phyloP scores from a whole-genome alignment of 1,140 invertebrate species.

The Sycophaga agraensis region DNA sequence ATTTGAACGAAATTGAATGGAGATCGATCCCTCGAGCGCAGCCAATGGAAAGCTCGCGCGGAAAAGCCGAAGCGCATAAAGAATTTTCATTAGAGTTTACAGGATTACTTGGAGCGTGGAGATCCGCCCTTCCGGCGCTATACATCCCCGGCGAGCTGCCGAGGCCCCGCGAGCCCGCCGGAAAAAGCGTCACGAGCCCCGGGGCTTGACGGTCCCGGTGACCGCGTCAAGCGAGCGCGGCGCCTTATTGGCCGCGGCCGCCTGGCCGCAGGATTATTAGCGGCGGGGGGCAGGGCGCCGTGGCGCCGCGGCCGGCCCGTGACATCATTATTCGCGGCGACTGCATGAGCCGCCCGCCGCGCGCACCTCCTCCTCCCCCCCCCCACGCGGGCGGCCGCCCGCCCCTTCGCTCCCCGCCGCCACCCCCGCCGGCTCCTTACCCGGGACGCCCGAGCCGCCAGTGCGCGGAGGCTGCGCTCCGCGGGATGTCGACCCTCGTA shows the following conservation, averaged over 20 bases:
- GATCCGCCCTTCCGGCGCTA: too few relatives aligned
- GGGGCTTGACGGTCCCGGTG: not conserved
- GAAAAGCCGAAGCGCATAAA: too few relatives aligned
- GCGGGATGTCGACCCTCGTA: too few relatives aligned
- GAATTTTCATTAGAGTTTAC: too few relatives aligned
- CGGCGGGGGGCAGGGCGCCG: not conserved
- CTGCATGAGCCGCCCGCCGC: slow-evolving; percentile 18
- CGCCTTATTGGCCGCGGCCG: not conserved
- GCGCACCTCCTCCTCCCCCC: not conserved
- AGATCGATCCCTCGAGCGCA: too few relatives aligned
- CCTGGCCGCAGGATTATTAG: slow-evolving; percentile 10
- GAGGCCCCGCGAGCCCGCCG: too few relatives aligned
- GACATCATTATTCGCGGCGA: slow-evolving; percentile 29
- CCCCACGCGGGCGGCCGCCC: not conserved
- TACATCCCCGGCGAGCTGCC: not conserved
- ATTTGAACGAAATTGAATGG: too few relatives aligned
- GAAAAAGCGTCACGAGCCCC: not conserved
- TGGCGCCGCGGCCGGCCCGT: not conserved
- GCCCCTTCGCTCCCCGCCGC: not conserved
- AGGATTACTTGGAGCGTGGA: too few relatives aligned
- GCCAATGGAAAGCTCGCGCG: too few relatives aligned
- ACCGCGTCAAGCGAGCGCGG: not conserved
- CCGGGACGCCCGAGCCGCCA: too few relatives aligned
- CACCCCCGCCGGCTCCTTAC: too few relatives aligned
- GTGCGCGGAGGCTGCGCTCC: too few relatives aligned